These are phyloP conservation scores for Sesia apiformis DNA, from an alignment of 2,888 invertebrate genomes.

Conservation along the genomic window DNA sequence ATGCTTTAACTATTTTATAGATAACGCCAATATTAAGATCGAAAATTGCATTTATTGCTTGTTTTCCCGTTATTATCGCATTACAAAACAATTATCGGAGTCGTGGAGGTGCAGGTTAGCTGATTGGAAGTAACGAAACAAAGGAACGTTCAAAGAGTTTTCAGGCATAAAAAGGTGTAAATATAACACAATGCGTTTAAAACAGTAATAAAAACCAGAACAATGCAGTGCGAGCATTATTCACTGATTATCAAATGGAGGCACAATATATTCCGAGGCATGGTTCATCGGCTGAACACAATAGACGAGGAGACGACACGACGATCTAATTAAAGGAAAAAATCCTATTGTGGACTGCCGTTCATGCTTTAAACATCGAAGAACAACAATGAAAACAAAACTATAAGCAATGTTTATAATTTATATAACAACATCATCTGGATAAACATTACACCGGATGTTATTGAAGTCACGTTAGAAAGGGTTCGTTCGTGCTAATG, in stretches of 20 bases:
- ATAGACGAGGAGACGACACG: slow-evolving; percentile 12
- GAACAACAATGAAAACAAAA: too few species aligned
- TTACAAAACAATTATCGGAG: too few species aligned
- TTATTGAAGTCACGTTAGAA: background rate
- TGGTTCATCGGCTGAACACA: slow-evolving; percentile 32
- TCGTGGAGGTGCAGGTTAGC: too few species aligned
- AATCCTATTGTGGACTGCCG: background rate
- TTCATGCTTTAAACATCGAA: background rate
- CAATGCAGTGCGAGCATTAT: slow-evolving; percentile 9
- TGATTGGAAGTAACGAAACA: too few species aligned
- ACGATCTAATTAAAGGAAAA: background rate
- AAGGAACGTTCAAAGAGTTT: too few species aligned
- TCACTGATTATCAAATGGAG: slow-evolving; percentile 15
- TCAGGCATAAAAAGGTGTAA: too few species aligned
- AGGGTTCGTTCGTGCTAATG: too few species aligned
- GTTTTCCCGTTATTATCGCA: too few species aligned
- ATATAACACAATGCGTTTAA: too few species aligned
- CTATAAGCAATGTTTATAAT: too few species aligned
- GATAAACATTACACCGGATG: background rate
- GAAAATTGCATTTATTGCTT: too few species aligned
- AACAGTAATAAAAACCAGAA: background rate
- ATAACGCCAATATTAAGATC: too few species aligned
- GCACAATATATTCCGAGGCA: slow-evolving; percentile 8
- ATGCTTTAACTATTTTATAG: background rate
- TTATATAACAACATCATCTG: background rate